Evolutionary conservation across 2,888 invertebrate genomes (phyloP).

Genomic region (Cerastis rubricosa): DNA sequence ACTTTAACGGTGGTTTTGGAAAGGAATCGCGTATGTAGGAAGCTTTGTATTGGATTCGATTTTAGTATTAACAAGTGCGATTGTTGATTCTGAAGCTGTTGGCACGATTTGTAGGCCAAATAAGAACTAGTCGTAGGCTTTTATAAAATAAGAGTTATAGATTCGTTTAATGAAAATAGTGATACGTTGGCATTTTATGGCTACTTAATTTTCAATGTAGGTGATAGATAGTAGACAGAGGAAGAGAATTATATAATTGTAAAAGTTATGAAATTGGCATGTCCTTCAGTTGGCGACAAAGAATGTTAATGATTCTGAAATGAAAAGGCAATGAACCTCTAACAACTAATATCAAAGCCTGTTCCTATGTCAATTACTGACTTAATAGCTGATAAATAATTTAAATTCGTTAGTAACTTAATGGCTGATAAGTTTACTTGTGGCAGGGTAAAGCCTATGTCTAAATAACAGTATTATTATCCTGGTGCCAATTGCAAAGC

Average conservation of each 20-base stretch:
- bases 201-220: too few relatives aligned
- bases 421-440: conserved; percentile 44
- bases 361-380: conserved; percentile 9
- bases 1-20: conserved; percentile 29
- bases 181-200: too few relatives aligned
- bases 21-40: conserved; percentile 46
- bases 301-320: conserved; percentile 3
- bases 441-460: conserved; percentile 11
- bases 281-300: neutral
- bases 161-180: too few relatives aligned
- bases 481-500: conserved; percentile 37
- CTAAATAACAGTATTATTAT: conserved; percentile 42
- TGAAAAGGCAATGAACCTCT: neutral
- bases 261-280: neutral
- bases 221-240: too few relatives aligned
- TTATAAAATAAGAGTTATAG: too few relatives aligned
- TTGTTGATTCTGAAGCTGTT: neutral
- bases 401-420: conserved; percentile 29
- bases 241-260: too few relatives aligned
- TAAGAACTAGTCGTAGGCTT: neutral
- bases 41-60: conserved; percentile 19
- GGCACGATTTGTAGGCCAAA: neutral
- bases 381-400: conserved; percentile 32
- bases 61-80: conserved; percentile 12
- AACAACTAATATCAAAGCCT: conserved; percentile 4